Conservation (phyloP, 2,113 vertebrate genomes). For the Euleptes europaea region DNA sequence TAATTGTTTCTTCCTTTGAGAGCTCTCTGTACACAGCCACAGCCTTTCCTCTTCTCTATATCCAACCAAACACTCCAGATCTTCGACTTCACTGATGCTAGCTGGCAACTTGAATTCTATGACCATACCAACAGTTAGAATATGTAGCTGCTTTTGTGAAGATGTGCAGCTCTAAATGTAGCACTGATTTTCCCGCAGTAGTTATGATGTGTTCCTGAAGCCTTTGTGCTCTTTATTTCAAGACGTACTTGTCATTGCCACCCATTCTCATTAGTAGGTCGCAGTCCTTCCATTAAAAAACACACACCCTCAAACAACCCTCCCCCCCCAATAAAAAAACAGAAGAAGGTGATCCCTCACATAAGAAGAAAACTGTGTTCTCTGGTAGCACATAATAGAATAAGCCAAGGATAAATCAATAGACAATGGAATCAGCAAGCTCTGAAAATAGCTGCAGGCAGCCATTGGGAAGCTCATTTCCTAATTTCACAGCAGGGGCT, state of each 20-base stretch:
- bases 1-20: not conserved
- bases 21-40: not conserved
- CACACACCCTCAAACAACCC: no score
- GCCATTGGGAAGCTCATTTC: not conserved
- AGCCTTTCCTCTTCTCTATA: not conserved
- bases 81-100: not conserved
- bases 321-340: not conserved
- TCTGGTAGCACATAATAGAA: not conserved
- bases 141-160: not conserved
- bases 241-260: not conserved
- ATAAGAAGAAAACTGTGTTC: not conserved
- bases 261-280: not conserved
- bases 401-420: slow-evolving; percentile 16
- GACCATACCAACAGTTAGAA: not conserved
- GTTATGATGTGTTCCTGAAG: not conserved
- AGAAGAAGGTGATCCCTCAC: not conserved
- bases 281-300: not conserved
- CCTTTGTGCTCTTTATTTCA: not conserved
- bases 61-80: no score
- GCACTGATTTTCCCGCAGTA: not conserved
- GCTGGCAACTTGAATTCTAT: not conserved
- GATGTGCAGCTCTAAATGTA: not conserved
- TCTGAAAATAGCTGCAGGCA: not conserved
- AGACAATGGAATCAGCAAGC: slow-evolving; percentile 3
- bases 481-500: not conserved